These are phyloP conservation scores for Sinopyrophorus schimmeli DNA, from an alignment of 2,888 invertebrate species.

Conservation along the genomic window DNA sequence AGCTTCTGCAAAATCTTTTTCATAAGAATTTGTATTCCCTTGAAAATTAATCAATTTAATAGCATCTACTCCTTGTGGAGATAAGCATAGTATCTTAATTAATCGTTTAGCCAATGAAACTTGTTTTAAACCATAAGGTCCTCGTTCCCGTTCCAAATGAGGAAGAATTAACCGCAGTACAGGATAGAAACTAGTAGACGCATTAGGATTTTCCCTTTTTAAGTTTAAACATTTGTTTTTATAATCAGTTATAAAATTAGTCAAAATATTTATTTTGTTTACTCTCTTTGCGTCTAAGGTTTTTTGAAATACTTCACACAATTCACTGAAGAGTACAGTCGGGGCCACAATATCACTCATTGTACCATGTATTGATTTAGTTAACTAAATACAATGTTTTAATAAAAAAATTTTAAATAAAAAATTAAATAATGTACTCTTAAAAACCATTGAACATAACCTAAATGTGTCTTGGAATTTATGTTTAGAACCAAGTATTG, in stretches of 20 bases:
- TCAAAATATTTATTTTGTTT: conserved; percentile 57
- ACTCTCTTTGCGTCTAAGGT: conserved; percentile 57
- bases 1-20: conserved; percentile 80
- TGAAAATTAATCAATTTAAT: conserved; percentile 58
- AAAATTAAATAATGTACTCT: too few species aligned
- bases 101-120: conserved; percentile 71
- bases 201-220: conserved; percentile 40
- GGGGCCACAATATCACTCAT: conserved; percentile 23
- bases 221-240: conserved; percentile 51
- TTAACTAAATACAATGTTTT: too few species aligned
- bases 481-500: too few species aligned
- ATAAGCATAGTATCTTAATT: conserved; percentile 75
- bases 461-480: too few species aligned
- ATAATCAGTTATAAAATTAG: conserved; percentile 58
- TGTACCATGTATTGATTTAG: too few species aligned
- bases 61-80: conserved; percentile 63
- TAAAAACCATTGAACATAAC: too few species aligned
- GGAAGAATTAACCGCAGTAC: conserved; percentile 81
- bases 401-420: too few species aligned
- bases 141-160: conserved; percentile 75
- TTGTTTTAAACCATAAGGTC: conserved; percentile 83
- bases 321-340: conserved; percentile 57
- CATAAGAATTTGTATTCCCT: conserved; percentile 47
- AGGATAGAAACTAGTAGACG: conserved; percentile 67
- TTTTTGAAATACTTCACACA: conserved; percentile 67